Evolutionary conservation across 2,888 invertebrate genomes (phyloP).

Genomic region (Apoderus coryli): DNA sequence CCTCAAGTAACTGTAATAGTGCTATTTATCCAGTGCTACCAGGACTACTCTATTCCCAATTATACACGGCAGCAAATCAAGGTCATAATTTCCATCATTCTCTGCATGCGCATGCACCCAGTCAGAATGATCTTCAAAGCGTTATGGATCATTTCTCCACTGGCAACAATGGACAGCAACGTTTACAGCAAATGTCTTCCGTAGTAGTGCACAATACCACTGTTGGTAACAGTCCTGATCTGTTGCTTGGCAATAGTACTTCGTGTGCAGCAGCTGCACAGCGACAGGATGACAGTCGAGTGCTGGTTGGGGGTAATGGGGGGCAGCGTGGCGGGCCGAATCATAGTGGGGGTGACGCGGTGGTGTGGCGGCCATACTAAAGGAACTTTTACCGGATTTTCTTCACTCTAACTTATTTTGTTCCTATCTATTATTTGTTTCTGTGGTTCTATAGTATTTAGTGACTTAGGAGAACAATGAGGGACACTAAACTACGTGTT

Average conservation of each 20-base stretch:
- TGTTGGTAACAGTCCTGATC: slow-evolving; percentile 32
- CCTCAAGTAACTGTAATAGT: slow-evolving; percentile 51
- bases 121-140: slow-evolving; percentile 52
- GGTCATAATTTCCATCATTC: slow-evolving; percentile 58
- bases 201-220: too few relatives aligned
- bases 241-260: slow-evolving; percentile 40
- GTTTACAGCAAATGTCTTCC: slow-evolving; percentile 27
- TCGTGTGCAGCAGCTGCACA: slow-evolving; percentile 46
- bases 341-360: slow-evolving; percentile 48
- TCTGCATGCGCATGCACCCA: slow-evolving; percentile 48
- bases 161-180: slow-evolving; percentile 26
- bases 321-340: slow-evolving; percentile 42
- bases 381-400: too few relatives aligned
- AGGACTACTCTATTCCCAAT: slow-evolving; percentile 68
- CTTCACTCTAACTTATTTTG: too few relatives aligned
- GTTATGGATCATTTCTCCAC: slow-evolving; percentile 64
- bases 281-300: slow-evolving; percentile 38
- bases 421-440: too few relatives aligned
- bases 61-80: slow-evolving; percentile 67
- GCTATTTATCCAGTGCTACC: slow-evolving; percentile 66
- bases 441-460: too few relatives aligned
- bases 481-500: too few relatives aligned
- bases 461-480: too few relatives aligned
- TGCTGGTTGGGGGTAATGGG: slow-evolving; percentile 30
- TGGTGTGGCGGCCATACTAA: slow-evolving; percentile 66